Evolutionary conservation across 2,888 invertebrate genomes (phyloP).

Genomic region (Agrenia bidenticulata): DNA sequence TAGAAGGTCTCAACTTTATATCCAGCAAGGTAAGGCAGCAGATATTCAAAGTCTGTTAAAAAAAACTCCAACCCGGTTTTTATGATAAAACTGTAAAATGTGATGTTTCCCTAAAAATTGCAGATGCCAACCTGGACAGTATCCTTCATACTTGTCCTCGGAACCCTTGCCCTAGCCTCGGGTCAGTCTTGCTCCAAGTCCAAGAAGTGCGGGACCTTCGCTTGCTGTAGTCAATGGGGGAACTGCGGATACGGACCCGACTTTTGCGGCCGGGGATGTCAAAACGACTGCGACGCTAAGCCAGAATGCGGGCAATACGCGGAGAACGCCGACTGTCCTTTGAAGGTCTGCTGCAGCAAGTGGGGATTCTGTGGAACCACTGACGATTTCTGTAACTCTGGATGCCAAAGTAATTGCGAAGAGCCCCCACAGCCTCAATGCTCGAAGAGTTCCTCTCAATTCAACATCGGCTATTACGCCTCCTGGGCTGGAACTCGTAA

Average conservation of each 20-base stretch:
- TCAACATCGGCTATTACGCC: constrained; percentile 33
- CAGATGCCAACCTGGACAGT: neutral
- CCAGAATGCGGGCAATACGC: constrained; percentile 32
- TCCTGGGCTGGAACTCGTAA: constrained; percentile 26
- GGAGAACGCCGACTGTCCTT: constrained; percentile 23
- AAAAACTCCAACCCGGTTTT: too few relatives aligned
- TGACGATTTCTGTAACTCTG: constrained; percentile 28
- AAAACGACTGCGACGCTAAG: constrained; percentile 29
- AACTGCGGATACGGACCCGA: constrained; percentile 36
- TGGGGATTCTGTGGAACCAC: constrained; percentile 37
- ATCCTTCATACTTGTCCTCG: neutral
- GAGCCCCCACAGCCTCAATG: constrained; percentile 26
- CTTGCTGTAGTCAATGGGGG: constrained; percentile 31
- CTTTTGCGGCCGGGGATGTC: constrained; percentile 30
- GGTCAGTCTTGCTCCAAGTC: constrained; percentile 25
- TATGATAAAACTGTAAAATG: too few relatives aligned
- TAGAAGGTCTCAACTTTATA: too few relatives aligned
- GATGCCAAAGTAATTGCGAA: constrained; percentile 32
- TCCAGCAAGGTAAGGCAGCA: too few relatives aligned
- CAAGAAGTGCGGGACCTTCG: constrained; percentile 23
- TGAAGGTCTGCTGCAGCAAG: constrained; percentile 28
- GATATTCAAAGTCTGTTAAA: too few relatives aligned
- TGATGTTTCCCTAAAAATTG: neutral
- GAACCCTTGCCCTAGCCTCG: neutral
- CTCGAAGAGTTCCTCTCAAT: neutral